These are phyloP conservation scores for Zele albiditarsus DNA, from an alignment of 2,888 invertebrate genomes.

Conservation along the genomic window DNA sequence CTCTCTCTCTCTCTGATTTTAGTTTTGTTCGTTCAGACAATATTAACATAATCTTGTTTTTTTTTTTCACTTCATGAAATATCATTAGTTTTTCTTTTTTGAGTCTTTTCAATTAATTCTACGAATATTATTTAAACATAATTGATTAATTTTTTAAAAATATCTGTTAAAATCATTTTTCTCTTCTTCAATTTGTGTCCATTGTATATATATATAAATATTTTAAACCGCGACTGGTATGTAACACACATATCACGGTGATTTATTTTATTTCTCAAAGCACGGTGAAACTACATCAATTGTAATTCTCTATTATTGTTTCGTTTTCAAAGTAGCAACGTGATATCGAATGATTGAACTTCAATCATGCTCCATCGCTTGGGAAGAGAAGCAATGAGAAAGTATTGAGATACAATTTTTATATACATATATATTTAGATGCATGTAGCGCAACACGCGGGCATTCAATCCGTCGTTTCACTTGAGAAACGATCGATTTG, in stretches of 20 bases:
- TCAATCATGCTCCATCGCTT: conserved; percentile 37
- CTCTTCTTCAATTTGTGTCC: neutral
- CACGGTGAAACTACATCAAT: neutral
- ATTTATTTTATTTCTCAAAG: neutral
- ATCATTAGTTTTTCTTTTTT: neutral
- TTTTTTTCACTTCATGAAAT: neutral
- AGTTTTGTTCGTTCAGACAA: conserved; percentile 7
- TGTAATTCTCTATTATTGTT: neutral
- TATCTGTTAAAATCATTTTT: neutral
- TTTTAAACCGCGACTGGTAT: neutral
- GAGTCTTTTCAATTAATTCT: neutral
- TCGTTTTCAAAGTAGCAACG: neutral
- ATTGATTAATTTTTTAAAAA: conserved; percentile 11
- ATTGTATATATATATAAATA: neutral
- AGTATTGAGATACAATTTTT: conserved; percentile 1
- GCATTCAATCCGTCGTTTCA: neutral
- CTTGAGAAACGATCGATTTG: conserved; percentile 28
- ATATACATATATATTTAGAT: neutral
- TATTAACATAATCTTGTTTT: neutral
- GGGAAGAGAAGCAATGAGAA: conserved; percentile 17
- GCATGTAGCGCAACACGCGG: neutral
- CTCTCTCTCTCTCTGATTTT: conserved; percentile 30
- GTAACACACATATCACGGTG: neutral
- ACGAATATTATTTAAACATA: conserved; percentile 7
- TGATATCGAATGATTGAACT: conserved; percentile 16